Percentiles rank a stretch among this genome's conserved stretches.
These are phyloP conservation scores for Nautilus pompilius DNA, from an alignment of 1,140 invertebrate genomes.

Conservation along the genomic window DNA sequence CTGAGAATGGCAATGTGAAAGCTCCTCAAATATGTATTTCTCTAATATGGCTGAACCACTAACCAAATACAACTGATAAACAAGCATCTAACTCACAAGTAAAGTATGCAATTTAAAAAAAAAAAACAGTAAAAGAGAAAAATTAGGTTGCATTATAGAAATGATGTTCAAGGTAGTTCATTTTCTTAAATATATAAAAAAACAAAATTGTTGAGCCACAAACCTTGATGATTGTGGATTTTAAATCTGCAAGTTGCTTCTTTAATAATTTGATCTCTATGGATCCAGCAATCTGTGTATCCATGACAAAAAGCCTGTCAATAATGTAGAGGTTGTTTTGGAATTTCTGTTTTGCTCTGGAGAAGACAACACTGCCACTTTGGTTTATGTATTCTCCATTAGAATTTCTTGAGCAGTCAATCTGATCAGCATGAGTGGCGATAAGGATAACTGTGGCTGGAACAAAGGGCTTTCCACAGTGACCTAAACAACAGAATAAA, in stretches of 20 bases:
- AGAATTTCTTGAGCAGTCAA: slow-evolving; percentile 58
- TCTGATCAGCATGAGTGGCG: slow-evolving; percentile 66
- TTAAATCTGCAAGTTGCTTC: slow-evolving; percentile 57
- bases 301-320: slow-evolving; percentile 62
- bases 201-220: slow-evolving; percentile 10
- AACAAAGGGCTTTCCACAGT: slow-evolving; percentile 60
- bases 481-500: slow-evolving; percentile 48
- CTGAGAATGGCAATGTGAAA: too few species aligned
- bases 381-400: slow-evolving; percentile 62
- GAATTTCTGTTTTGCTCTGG: slow-evolving; percentile 58
- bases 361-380: slow-evolving; percentile 61
- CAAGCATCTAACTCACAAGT: not conserved
- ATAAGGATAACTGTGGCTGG: slow-evolving; percentile 62
- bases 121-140: too few species aligned
- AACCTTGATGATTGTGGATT: slow-evolving; percentile 57
- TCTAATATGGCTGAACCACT: too few species aligned
- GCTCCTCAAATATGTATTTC: too few species aligned
- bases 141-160: not conserved
- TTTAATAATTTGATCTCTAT: slow-evolving; percentile 63
- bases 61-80: too few species aligned
- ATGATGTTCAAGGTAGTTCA: not conserved
- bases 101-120: not conserved
- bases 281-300: slow-evolving; percentile 63
- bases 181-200: too few species aligned
- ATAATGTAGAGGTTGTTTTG: slow-evolving; percentile 61